Conservation (phyloP, 2,113 vertebrate genomes). For the Nothobranchius kuhntae region DNA sequence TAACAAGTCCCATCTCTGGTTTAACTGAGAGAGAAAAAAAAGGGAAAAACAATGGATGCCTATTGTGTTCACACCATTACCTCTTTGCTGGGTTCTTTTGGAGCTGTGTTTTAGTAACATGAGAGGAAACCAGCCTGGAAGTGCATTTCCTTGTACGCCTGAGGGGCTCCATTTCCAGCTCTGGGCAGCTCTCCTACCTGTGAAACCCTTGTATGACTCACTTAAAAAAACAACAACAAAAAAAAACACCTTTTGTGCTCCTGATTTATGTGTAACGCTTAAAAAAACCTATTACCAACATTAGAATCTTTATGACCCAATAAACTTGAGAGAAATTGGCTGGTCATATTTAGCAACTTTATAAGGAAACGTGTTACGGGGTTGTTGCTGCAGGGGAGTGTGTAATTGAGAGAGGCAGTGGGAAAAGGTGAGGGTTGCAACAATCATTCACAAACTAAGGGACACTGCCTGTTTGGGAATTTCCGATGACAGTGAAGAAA, state of each 20-base stretch:
- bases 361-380: conserved; percentile 77
- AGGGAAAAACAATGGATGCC: conserved; percentile 56
- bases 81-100: conserved; percentile 46
- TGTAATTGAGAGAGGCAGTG: conserved; percentile 33
- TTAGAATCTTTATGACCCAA: conserved; percentile 72
- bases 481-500: conserved; percentile 69
- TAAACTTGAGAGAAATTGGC: conserved; percentile 78
- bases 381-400: conserved; percentile 64
- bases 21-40: conserved; percentile 7
- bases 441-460: conserved; percentile 34
- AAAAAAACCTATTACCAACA: conserved; percentile 73
- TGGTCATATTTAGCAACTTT: conserved; percentile 74
- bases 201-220: conserved; percentile 57
- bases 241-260: conserved; percentile 66
- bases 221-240: conserved; percentile 28
- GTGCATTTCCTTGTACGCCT: conserved; percentile 41
- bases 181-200: conserved; percentile 68
- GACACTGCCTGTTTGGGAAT: conserved; percentile 60
- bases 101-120: conserved; percentile 63
- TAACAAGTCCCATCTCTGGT: conserved; percentile 42
- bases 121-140: conserved; percentile 58
- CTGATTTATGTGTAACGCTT: conserved; percentile 70
- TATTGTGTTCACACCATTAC: conserved; percentile 56
- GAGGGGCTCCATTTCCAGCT: conserved; percentile 58
- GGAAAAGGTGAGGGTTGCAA: conserved; percentile 64